Percentiles rank a stretch among this genome's conserved stretches.
Evolutionary conservation across 2,888 invertebrate species (phyloP).

Genomic region (Watsonalla binaria): DNA sequence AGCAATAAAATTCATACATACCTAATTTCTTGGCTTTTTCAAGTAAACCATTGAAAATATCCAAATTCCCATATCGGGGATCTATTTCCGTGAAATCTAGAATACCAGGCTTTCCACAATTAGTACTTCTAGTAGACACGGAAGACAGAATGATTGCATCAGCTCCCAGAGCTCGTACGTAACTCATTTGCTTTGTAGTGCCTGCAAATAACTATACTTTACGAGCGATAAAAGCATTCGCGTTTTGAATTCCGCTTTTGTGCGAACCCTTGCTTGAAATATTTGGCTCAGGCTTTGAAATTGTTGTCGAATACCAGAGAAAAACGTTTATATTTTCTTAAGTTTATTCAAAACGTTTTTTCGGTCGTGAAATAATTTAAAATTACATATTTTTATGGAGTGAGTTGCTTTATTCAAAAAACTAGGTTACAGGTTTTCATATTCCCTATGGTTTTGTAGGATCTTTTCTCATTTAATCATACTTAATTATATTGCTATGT

Average conservation of each 20-base stretch:
- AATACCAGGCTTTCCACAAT: conserved; percentile 89
- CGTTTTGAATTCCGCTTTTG: not conserved
- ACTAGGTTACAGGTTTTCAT: too few relatives aligned
- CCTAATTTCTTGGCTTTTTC: conserved; percentile 68
- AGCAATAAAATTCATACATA: conserved; percentile 16
- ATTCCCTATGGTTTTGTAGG: too few relatives aligned
- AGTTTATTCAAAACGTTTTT: not conserved
- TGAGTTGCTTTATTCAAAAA: too few relatives aligned
- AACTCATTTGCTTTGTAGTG: conserved; percentile 57
- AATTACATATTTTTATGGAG: too few relatives aligned
- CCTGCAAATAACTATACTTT: conserved; percentile 32
- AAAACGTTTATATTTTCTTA: not conserved
- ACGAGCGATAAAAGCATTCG: not conserved
- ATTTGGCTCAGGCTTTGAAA: not conserved
- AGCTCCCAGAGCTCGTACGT: conserved; percentile 60
- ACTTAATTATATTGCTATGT: too few relatives aligned
- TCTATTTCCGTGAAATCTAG: conserved; percentile 84
- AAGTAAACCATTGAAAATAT: conserved; percentile 79
- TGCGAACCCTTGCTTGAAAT: not conserved
- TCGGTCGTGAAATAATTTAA: not conserved
- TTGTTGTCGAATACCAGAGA: not conserved
- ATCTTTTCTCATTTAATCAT: too few relatives aligned
- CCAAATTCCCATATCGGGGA: conserved; percentile 82
- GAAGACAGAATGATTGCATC: conserved; percentile 66
- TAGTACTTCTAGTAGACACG: conserved; percentile 47